Base-by-base conservation (phyloP, 2,113 vertebrate species). In the Boulengeromyrus knoepffleri region DNA sequence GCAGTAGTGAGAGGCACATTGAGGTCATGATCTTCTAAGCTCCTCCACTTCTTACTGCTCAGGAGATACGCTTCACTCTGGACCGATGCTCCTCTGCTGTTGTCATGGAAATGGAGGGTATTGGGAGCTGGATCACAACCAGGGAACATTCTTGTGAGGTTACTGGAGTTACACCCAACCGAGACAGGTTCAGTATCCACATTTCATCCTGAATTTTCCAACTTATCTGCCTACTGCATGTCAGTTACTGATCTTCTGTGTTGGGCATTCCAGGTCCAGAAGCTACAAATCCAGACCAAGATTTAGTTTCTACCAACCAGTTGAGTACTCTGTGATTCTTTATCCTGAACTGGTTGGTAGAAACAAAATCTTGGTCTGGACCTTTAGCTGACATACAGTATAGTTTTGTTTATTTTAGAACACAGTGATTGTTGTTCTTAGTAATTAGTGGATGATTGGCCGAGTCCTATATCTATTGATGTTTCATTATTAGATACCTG, bases 111-210 rank as follows among this genome's bases (percentile, higher is more conserved):
- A 94, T 92, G 21, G 97, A 97, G 70, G 97, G 97, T 1, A 92
- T 97, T 27, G 97, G 97, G 5, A 97, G 95, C 46, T 96, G 96
- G 96, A 53, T 98, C 45, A 97, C 96, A 90, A 94, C 95, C 0
- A 95, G 97, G 58, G 97, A 98, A 47, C 96, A 97, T 90, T 95
- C 96, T 24, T 98, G 97, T 90, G 97, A 98, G 89, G 95, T 96
- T 52, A 89, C 77, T 0, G 97, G 95, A 0, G 94, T 96, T 31
- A 95, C 96, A 17, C 96, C 96, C 86, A 95, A 93, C 91, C 91
- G 88, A 62, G 95, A 95, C 91, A 96, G 96, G 97, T 98, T 94
- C 12, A 2, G 47, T 47, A 52, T 45, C n/a, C n/a, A 49, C 36
- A 45, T 47, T 45, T 46, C 58, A 31, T 80, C 74, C 88, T 5